phyloP scores from a whole-genome alignment of 2,888 invertebrate species.

The Chymomyza fuscimana region DNA sequence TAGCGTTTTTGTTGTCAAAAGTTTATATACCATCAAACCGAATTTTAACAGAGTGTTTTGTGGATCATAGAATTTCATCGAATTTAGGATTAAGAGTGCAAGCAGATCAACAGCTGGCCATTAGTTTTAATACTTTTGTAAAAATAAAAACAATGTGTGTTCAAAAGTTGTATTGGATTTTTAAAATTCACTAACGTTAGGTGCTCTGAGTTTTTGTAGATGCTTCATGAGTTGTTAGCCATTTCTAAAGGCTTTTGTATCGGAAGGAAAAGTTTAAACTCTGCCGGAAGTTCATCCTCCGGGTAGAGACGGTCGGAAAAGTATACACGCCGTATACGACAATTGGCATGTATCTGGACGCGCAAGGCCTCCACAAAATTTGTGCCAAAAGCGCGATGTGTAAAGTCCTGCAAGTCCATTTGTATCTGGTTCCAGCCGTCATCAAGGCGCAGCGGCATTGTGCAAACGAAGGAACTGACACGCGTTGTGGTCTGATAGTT shows the following conservation, averaged over 20 bases:
- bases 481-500: slow-evolving; percentile 98
- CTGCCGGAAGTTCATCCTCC: slow-evolving; percentile 96
- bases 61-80: too few relatives aligned
- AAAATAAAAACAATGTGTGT: too few relatives aligned
- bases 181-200: too few relatives aligned
- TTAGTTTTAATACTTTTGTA: too few relatives aligned
- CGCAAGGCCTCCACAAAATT: slow-evolving; percentile 94
- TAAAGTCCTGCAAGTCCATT: slow-evolving; percentile 98
- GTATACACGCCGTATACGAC: slow-evolving; percentile 95
- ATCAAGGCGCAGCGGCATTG: slow-evolving; percentile 94
- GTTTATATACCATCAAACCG: too few relatives aligned
- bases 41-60: too few relatives aligned
- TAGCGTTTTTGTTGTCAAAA: too few relatives aligned
- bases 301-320: slow-evolving; percentile 94
- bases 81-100: too few relatives aligned
- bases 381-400: slow-evolving; percentile 96
- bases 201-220: too few relatives aligned
- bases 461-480: slow-evolving; percentile 97
- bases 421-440: slow-evolving; percentile 92
- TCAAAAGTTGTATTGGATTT: too few relatives aligned
- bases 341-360: slow-evolving; percentile 98
- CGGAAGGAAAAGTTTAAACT: slow-evolving; percentile 96
- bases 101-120: too few relatives aligned
- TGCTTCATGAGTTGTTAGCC: slow-evolving; percentile 43
- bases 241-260: slow-evolving; percentile 85